Base-by-base conservation (phyloP, 1,140 invertebrate genomes). In the Lucilia cuprina region DNA sequence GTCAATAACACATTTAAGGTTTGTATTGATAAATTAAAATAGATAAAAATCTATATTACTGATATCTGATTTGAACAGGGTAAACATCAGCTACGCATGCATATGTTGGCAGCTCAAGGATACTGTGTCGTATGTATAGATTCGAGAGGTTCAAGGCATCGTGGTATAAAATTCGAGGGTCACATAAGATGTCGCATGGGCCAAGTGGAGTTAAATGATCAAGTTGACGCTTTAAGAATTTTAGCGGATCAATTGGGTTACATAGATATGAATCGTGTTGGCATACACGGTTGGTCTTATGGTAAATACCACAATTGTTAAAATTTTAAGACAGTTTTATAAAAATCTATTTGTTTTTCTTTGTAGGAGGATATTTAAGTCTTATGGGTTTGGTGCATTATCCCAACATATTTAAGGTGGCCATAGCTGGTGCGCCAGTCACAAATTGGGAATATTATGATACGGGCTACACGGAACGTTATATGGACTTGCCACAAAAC, bases 251-350 rank as follows among this genome's bases (percentile, higher is more conserved):
- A 94, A 85, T 94, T 95, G 12, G 95, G 95, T 55, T 99, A 95
- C 87, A 97, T 99, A 85, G 98, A 99, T 91, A 94, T 98, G 92
- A 94, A 94, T 86, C 93, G 98, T 83, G 95, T 99, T 1, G 98
- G 97, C 7, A 97, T 99, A 86, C 97, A 98, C 90, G 99, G 99
- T 8, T 99, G 98, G 98, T 99, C 98, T 75, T 99, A 99, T 91
- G 99, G 98, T 94, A 83, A 89, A 89, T 85, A 30, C 21, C 10
- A 30, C 7, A 47, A 30, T 34, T 41, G 9, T 34, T 65, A 4
- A 30, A 25, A 84, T 78, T 84, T 19, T n/a, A 21, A 12, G 5
- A 82, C 25, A 30, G 25, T 30, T 30, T 30, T 30, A 30, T 30
- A 30, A 3, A 30, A 30, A 35, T 82, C 49, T 82, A 50, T 83